These are phyloP conservation scores for Drosophila navojoa DNA, from an alignment of 1,140 invertebrate genomes.

Conservation along the genomic window DNA sequence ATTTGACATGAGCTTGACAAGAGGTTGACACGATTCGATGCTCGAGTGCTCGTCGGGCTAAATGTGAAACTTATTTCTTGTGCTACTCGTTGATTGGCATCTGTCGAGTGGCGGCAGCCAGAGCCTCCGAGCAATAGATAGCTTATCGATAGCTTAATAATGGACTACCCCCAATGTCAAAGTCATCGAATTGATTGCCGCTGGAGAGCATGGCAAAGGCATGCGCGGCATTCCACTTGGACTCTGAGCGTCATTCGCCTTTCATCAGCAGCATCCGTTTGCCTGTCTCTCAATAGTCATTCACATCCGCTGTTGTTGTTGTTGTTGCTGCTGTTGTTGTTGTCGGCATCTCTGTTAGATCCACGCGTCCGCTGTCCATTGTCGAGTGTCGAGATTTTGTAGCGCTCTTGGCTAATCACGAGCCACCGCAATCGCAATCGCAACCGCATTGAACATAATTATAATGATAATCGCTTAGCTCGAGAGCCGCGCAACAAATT, in stretches of 20 bases:
- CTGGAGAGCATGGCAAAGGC: not conserved
- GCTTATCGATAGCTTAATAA: slow-evolving; percentile 3
- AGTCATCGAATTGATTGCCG: slow-evolving; percentile 1
- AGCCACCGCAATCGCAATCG: slow-evolving; percentile 1
- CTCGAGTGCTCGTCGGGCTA: not conserved
- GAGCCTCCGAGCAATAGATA: not conserved
- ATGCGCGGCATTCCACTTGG: not conserved
- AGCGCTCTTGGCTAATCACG: slow-evolving; percentile 21
- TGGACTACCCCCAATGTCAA: slow-evolving; percentile 5
- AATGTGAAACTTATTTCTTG: not conserved
- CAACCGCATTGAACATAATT: slow-evolving; percentile 4
- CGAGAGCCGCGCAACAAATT: slow-evolving; percentile 17
- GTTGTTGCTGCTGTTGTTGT: slow-evolving; percentile 19
- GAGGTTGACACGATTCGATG: not conserved
- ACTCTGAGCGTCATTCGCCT: slow-evolving; percentile 6
- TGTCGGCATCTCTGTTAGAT: slow-evolving; percentile 36
- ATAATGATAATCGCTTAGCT: slow-evolving; percentile 30
- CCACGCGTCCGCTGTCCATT: not conserved
- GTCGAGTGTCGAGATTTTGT: not conserved
- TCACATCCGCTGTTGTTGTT: slow-evolving; percentile 22
- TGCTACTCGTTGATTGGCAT: not conserved
- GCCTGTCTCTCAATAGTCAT: slow-evolving; percentile 11
- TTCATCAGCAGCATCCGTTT: slow-evolving; percentile 10
- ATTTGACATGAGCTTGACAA: slow-evolving; percentile 1
- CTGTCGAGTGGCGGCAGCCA: not conserved